phyloP scores from a whole-genome alignment of 2,888 invertebrate species.

The Myopa tessellatipennis region DNA sequence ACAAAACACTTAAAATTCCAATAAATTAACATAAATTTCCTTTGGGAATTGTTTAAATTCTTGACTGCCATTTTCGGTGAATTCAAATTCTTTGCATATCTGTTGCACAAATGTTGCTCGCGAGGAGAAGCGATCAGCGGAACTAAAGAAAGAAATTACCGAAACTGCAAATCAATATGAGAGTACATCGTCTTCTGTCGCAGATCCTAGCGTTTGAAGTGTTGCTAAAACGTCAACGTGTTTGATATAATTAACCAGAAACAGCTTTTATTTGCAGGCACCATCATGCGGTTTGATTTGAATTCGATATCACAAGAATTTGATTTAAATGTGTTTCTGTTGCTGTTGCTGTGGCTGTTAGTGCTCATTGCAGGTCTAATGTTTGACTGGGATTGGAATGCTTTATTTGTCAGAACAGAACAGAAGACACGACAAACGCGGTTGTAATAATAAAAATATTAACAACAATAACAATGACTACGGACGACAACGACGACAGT shows the following conservation, averaged over 20 bases:
- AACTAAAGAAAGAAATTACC: constrained; percentile 20
- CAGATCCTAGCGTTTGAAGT: neutral
- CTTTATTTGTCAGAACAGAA: neutral
- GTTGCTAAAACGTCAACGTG: neutral
- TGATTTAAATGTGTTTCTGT: neutral
- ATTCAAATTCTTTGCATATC: constrained; percentile 8
- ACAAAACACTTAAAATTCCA: constrained; percentile 18
- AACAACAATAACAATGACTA: neutral
- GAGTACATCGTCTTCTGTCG: neutral
- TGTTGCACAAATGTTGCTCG: no score
- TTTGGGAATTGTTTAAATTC: constrained; percentile 18
- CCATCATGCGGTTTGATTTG: neutral
- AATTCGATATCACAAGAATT: no score
- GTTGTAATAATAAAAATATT: neutral
- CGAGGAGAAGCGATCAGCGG: neutral
- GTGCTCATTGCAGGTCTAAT: neutral
- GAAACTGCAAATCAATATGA: constrained; percentile 11
- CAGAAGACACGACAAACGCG: neutral
- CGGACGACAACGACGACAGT: neutral
- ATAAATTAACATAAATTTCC: constrained; percentile 32
- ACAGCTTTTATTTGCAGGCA: neutral
- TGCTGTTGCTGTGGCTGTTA: neutral
- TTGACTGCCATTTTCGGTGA: neutral
- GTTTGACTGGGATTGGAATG: neutral
- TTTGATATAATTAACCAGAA: neutral